Conservation (phyloP, 2,113 vertebrate species). For the Craseonycteris thonglongyai region DNA sequence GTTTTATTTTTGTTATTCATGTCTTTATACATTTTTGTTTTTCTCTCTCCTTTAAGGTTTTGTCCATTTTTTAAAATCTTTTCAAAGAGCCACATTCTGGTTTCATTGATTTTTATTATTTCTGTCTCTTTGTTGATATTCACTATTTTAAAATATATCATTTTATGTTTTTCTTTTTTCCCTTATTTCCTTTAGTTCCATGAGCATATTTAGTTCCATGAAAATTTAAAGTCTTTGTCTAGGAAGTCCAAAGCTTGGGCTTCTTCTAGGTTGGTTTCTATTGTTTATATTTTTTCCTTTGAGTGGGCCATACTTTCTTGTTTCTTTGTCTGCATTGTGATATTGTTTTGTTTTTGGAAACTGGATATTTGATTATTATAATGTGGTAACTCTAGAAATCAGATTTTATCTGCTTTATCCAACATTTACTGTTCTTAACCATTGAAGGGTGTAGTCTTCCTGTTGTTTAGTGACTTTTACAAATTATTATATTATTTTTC, state of each 20-base stretch:
- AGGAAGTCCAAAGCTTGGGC: background rate
- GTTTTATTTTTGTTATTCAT: background rate
- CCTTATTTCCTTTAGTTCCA: background rate
- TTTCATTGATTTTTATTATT: background rate
- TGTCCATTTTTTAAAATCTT: background rate
- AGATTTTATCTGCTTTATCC: background rate
- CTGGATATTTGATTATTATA: background rate
- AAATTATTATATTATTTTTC: too few relatives aligned
- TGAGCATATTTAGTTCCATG: background rate
- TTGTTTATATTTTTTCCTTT: background rate
- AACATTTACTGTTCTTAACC: background rate
- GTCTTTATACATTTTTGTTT: background rate
- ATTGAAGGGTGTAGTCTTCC: background rate
- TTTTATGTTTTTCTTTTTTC: background rate
- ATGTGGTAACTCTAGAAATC: background rate
- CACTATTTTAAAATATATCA: background rate
- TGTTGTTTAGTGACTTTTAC: background rate
- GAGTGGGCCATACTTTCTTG: background rate
- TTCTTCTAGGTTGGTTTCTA: background rate
- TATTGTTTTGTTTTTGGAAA: background rate
- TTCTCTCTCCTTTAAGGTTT: background rate
- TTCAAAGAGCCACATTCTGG: background rate
- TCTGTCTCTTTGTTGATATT: background rate
- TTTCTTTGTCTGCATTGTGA: background rate
- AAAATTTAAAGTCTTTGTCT: background rate